These are phyloP conservation scores for Promerops cafer DNA, from an alignment of 2,113 vertebrate genomes.

Conservation along the genomic window DNA sequence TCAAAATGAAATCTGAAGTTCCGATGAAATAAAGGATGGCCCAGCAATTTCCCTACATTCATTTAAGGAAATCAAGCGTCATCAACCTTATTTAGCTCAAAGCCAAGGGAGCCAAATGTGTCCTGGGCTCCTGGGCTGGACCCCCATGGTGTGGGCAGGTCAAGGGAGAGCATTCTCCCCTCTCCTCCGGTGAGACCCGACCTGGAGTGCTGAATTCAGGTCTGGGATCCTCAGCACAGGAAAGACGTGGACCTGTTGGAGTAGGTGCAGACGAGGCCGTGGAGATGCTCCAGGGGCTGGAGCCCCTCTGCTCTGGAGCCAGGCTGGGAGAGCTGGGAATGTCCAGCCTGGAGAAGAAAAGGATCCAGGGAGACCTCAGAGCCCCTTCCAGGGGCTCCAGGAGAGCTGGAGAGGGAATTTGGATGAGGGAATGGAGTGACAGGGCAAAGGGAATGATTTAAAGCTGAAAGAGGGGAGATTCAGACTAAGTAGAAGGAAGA, in stretches of 20 bases:
- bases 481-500: neutral
- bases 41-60: neutral
- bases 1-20: neutral
- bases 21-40: neutral
- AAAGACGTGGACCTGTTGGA: fast-evolving
- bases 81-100: neutral
- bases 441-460: neutral
- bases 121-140: neutral
- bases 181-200: neutral
- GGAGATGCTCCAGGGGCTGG: fast-evolving
- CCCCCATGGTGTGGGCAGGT: fast-evolving
- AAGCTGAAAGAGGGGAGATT: neutral
- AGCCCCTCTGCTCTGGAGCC: neutral
- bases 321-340: neutral
- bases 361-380: fast-evolving
- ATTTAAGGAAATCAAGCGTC: neutral
- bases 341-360: neutral
- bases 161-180: fast-evolving
- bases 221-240: neutral
- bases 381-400: neutral
- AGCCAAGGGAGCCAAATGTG: neutral
- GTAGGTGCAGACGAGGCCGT: fast-evolving
- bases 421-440: neutral
- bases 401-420: neutral
- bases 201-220: fast-evolving